Percentiles rank a stretch among this genome's conserved stretches.
Conservation (phyloP, 2,113 vertebrate species). For the Cyprinodon variegatus region DNA sequence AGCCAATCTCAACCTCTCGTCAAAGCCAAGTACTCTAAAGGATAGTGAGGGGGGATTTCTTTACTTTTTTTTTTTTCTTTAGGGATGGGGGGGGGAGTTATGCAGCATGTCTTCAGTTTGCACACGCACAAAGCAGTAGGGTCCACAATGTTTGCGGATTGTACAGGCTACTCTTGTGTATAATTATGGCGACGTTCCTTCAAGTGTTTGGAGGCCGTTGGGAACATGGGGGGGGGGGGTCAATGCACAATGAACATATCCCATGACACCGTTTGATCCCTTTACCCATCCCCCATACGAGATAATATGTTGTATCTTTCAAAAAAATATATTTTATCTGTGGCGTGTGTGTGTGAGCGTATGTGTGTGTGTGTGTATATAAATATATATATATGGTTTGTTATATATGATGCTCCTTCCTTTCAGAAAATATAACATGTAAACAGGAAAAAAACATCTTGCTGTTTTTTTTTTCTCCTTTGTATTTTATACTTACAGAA, state of each 20-base stretch:
- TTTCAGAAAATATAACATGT: slow-evolving; percentile 80
- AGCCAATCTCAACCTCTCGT: slow-evolving; percentile 68
- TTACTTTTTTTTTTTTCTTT: too few species aligned
- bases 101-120: slow-evolving; percentile 61
- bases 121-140: slow-evolving; percentile 42
- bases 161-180: slow-evolving; percentile 69
- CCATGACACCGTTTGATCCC: slow-evolving; percentile 76
- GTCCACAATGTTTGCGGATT: slow-evolving; percentile 60
- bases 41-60: not conserved
- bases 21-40: slow-evolving; percentile 61
- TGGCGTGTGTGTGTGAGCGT: slow-evolving; percentile 46
- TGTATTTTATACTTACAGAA: slow-evolving; percentile 87
- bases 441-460: slow-evolving; percentile 81
- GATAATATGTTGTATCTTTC: slow-evolving; percentile 82
- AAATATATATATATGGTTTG: slow-evolving; percentile 76
- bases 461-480: slow-evolving; percentile 84
- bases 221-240: slow-evolving; percentile 61
- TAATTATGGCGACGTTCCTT: slow-evolving; percentile 52
- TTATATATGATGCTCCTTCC: slow-evolving; percentile 82
- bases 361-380: slow-evolving; percentile 27
- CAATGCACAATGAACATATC: slow-evolving; percentile 82
- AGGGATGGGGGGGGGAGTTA: slow-evolving; percentile 11
- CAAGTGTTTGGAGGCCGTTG: slow-evolving; percentile 55
- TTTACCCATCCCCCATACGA: slow-evolving; percentile 78
- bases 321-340: slow-evolving; percentile 80